Base-by-base conservation (phyloP, 2,797 vertebrate species). In the Numenius phaeopus region DNA sequence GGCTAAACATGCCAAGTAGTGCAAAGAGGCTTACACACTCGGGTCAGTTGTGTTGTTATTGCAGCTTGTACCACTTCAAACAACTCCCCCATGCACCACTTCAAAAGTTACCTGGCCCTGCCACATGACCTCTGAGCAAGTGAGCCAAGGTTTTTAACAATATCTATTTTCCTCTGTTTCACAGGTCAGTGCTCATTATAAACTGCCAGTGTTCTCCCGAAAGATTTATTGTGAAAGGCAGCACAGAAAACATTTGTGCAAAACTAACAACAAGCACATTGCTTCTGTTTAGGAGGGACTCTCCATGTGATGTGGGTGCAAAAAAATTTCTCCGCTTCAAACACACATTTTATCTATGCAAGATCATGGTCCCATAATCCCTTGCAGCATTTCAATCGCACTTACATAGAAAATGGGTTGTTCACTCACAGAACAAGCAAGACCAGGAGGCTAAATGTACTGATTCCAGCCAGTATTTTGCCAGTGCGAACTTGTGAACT, bases 381-480 rank as follows among this genome's bases (percentile, higher is more conserved):
- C 46, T 55, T 58, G 17, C 37, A 88, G 27, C 42, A 83, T 80
- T 93, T 95, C 78, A 94, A 5, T 79, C 16, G n/a, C 50, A 73
- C 64, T 86, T 88, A 34, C 10, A 87, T 34, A 96, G 91, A 93
- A 96, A 93, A 93, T 54, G n/a, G 44, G 54, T 96, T 94, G 65
- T 91, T 96, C 40, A 0, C 64, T 69, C 9, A 2, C 58, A 89
- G 59, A 89, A 49, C 61, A 72, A 89, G 52, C 64, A 91, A 95
- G 83, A 83, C 59, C 20, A 4, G 29, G 55, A 93, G 85, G 72
- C 59, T 95, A 92, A 89, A 72, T 95, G 83, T 78, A 59, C 52
- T 76, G 52, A 90, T 78, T 94, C 87, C 65, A 89, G 87, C 84
- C 94, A 94, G 93, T 95, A 93, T 95, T 96, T 96, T 94, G 79